Evolutionary conservation across 2,888 invertebrate genomes (phyloP).

Genomic region (Pseudococcus longispinus): DNA sequence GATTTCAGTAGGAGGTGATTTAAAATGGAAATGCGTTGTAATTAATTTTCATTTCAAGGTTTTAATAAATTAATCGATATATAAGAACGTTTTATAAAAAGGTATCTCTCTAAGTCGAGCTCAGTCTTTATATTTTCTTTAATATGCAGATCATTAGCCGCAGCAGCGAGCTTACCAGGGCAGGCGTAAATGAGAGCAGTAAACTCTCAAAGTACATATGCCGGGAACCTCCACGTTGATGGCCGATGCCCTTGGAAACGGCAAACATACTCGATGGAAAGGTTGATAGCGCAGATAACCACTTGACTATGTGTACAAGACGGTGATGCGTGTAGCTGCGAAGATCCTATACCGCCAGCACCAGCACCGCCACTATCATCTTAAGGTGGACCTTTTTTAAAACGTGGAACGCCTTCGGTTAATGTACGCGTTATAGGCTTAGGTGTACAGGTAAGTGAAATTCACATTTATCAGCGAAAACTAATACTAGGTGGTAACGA

Average conservation of each 20-base stretch:
- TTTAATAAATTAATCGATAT: conserved; percentile 6
- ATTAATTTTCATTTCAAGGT: conserved; percentile 6
- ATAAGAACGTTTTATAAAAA: background rate
- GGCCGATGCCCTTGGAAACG: conserved; percentile 23
- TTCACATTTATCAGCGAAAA: background rate
- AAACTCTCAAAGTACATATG: conserved; percentile 1
- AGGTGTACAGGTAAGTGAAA: background rate
- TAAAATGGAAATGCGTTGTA: background rate
- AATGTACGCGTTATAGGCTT: background rate
- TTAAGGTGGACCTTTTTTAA: background rate
- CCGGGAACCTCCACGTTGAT: conserved; percentile 25
- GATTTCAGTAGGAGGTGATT: background rate
- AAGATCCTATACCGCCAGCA: background rate
- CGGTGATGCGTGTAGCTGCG: background rate
- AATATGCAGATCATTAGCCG: background rate
- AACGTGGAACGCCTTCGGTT: background rate
- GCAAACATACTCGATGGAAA: conserved; percentile 14
- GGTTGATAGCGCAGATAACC: conserved; percentile 29
- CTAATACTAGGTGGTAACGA: background rate
- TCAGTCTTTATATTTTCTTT: background rate
- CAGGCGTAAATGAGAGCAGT: background rate
- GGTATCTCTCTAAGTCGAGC: background rate
- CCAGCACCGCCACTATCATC: background rate
- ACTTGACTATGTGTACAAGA: conserved; percentile 20
- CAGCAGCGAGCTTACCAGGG: background rate